A percentile compares a stretch with the other conserved stretches of the same genome.
Evolutionary conservation across 2,113 vertebrate species (phyloP).

Genomic region (Chlorodrepanis virens): DNA sequence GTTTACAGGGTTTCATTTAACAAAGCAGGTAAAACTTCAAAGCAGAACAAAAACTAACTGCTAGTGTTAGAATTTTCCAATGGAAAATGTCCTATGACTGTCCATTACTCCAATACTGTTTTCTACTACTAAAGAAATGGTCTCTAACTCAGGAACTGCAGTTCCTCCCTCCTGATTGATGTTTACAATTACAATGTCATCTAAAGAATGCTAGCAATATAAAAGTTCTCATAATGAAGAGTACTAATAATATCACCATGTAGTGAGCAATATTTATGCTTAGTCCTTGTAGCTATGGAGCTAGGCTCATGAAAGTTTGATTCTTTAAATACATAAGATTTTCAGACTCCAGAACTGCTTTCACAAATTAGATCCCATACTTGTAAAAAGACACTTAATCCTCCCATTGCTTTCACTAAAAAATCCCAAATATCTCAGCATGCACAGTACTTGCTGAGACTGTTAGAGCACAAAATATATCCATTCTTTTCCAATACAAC

Average conservation of each 20-base stretch:
- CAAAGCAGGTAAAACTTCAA: not conserved
- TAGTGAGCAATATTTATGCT: not conserved
- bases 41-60: not conserved
- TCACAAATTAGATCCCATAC: not conserved
- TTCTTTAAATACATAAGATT: not conserved
- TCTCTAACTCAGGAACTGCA: not conserved
- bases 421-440: not conserved
- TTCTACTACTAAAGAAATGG: not conserved
- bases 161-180: not conserved
- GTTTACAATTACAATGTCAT: not conserved
- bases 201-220: not conserved
- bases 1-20: not conserved
- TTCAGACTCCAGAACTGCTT: not conserved
- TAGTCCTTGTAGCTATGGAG: constrained; percentile 3
- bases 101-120: not conserved
- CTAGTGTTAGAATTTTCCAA: not conserved
- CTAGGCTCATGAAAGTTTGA: not conserved
- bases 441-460: not conserved
- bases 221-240: not conserved
- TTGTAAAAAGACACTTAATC: not conserved
- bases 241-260: not conserved
- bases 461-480: not conserved
- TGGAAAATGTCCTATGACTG: not conserved
- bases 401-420: not conserved
- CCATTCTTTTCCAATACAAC: not conserved